phyloP scores from a whole-genome alignment of 1,140 invertebrate species.

The Aethina tumida region DNA sequence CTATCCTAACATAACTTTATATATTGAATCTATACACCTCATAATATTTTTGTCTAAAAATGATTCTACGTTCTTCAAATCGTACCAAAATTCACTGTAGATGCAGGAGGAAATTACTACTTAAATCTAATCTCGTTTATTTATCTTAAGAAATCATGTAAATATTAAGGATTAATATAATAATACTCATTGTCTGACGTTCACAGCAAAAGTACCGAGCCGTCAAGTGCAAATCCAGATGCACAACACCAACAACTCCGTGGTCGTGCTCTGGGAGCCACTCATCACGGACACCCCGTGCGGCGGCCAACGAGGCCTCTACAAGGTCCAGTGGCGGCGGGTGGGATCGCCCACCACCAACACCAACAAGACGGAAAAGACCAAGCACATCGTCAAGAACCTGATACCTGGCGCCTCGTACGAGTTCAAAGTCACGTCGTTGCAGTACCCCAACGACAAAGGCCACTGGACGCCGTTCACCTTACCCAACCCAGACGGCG shows the following conservation, averaged over 20 bases:
- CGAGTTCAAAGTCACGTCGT: slow-evolving; percentile 21
- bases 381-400: slow-evolving; percentile 18
- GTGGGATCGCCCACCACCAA: slow-evolving; percentile 36
- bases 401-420: slow-evolving; percentile 20
- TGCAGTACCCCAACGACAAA: slow-evolving; percentile 9
- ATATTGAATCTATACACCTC: too few species aligned
- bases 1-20: too few species aligned
- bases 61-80: slow-evolving; percentile 5
- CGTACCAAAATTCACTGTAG: slow-evolving; percentile 32
- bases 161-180: too few species aligned
- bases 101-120: slow-evolving; percentile 46
- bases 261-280: slow-evolving; percentile 49
- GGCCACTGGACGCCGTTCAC: slow-evolving; percentile 15
- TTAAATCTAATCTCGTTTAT: slow-evolving; percentile 41
- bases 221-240: too few species aligned
- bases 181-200: too few species aligned
- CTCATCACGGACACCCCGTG: slow-evolving; percentile 45
- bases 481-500: slow-evolving; percentile 7
- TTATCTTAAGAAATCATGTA: too few species aligned
- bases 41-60: too few species aligned
- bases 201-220: too few species aligned
- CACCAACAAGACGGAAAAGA: slow-evolving; percentile 11
- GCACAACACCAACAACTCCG: slow-evolving; percentile 44
- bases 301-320: slow-evolving; percentile 44
- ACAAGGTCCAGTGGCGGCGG: slow-evolving; percentile 52